These are phyloP conservation scores for Operophtera brumata DNA, from an alignment of 2,888 invertebrate genomes.

Conservation along the genomic window DNA sequence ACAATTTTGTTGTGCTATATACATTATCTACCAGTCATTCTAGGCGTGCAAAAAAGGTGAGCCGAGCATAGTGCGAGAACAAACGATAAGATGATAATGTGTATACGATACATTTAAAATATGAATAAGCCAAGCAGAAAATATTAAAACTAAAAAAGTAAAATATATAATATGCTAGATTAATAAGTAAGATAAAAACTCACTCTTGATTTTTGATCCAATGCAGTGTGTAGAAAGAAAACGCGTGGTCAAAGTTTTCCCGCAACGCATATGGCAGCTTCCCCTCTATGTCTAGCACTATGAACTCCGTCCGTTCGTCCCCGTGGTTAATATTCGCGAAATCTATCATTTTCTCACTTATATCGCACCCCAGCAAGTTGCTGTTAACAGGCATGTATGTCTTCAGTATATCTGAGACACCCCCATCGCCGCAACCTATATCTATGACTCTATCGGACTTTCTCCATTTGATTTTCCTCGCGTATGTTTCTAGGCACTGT, in stretches of 20 bases:
- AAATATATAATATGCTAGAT: too few species aligned
- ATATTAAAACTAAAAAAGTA: too few species aligned
- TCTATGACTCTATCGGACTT: slow-evolving; percentile 80
- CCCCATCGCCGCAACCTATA: slow-evolving; percentile 88
- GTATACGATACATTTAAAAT: too few species aligned
- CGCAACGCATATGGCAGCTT: slow-evolving; percentile 70
- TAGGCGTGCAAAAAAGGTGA: too few species aligned
- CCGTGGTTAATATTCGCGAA: slow-evolving; percentile 81
- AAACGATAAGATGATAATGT: too few species aligned
- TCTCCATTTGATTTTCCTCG: slow-evolving; percentile 80
- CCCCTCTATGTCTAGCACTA: slow-evolving; percentile 80
- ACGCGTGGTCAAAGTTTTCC: slow-evolving; percentile 83
- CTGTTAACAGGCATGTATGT: slow-evolving; percentile 79
- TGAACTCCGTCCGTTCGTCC: slow-evolving; percentile 69
- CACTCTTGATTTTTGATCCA: slow-evolving; percentile 89
- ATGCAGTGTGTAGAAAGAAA: slow-evolving; percentile 90
- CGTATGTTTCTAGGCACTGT: slow-evolving; percentile 83
- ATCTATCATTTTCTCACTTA: slow-evolving; percentile 86
- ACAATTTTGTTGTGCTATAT: too few species aligned
- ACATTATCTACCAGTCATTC: too few species aligned
- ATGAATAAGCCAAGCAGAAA: too few species aligned
- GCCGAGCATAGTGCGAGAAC: too few species aligned
- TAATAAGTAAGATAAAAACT: slow-evolving; percentile 37
- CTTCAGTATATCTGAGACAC: slow-evolving; percentile 82
- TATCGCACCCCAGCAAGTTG: slow-evolving; percentile 83